These are phyloP conservation scores for Homarus americanus DNA, from an alignment of 1,140 invertebrate genomes.

Conservation along the genomic window DNA sequence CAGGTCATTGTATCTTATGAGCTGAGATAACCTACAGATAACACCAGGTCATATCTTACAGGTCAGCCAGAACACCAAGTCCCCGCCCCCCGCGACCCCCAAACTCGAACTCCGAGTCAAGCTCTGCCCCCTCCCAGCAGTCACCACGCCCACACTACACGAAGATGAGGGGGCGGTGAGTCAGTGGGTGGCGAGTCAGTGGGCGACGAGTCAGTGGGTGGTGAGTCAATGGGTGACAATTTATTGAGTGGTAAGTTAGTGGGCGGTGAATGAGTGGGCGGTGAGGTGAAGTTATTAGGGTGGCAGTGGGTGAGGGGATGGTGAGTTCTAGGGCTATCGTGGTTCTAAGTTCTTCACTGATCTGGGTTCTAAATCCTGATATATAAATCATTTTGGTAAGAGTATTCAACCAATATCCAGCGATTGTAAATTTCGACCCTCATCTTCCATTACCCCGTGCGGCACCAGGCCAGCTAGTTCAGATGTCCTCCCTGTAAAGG, in stretches of 20 bases:
- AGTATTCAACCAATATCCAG: too few relatives aligned
- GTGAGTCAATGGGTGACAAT: too few relatives aligned
- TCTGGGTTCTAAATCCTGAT: too few relatives aligned
- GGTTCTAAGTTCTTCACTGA: too few relatives aligned
- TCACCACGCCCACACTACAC: constrained; percentile 55
- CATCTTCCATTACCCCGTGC: too few relatives aligned
- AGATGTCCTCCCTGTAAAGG: too few relatives aligned
- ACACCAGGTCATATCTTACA: neutral
- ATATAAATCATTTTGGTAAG: too few relatives aligned
- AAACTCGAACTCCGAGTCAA: constrained; percentile 36
- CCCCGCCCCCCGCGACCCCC: constrained; percentile 56
- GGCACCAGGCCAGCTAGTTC: too few relatives aligned
- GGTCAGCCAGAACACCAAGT: constrained; percentile 62
- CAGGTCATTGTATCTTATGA: neutral
- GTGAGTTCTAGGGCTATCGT: too few relatives aligned
- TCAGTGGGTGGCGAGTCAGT: neutral
- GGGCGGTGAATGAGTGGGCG: too few relatives aligned
- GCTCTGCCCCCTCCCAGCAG: constrained; percentile 43
- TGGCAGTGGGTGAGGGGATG: constrained; percentile 8
- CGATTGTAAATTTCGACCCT: too few relatives aligned
- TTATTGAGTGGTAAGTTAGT: too few relatives aligned
- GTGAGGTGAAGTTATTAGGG: neutral
- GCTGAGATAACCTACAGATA: neutral
- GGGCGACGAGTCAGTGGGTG: neutral
- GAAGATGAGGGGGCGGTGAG: constrained; percentile 61